Evolutionary conservation across 2,113 vertebrate species (phyloP).

Genomic region (Egretta garzetta): DNA sequence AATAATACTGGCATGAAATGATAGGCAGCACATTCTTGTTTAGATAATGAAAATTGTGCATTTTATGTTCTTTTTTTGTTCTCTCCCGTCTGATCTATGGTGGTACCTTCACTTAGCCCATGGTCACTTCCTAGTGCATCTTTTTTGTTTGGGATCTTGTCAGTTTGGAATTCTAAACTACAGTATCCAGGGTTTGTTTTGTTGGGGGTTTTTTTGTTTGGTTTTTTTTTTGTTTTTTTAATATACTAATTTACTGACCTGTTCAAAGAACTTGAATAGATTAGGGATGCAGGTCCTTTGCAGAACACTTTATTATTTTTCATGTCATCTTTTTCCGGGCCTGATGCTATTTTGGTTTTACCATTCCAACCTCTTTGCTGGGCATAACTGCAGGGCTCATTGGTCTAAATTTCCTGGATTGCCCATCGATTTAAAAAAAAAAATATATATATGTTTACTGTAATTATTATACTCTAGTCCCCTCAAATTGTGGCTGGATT

Average conservation of each 20-base stretch:
- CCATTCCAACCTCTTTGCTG: not conserved
- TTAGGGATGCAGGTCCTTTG: not conserved
- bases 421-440: not conserved
- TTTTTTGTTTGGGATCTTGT: not conserved
- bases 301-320: not conserved
- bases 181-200: not conserved
- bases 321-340: not conserved
- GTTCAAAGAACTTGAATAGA: not conserved
- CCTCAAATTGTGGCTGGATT: not conserved
- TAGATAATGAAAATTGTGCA: not conserved
- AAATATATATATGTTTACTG: not conserved
- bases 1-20: not conserved
- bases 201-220: too few relatives aligned
- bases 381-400: not conserved
- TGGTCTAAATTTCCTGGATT: not conserved
- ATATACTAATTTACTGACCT: not conserved
- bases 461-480: not conserved
- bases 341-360: not conserved
- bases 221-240: not conserved
- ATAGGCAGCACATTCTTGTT: not conserved
- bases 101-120: not conserved
- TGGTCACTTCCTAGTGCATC: not conserved
- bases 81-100: not conserved
- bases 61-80: not conserved
- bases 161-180: not conserved